phyloP scores from a whole-genome alignment of 2,888 invertebrate genomes.

The Diachrysia chrysitis region DNA sequence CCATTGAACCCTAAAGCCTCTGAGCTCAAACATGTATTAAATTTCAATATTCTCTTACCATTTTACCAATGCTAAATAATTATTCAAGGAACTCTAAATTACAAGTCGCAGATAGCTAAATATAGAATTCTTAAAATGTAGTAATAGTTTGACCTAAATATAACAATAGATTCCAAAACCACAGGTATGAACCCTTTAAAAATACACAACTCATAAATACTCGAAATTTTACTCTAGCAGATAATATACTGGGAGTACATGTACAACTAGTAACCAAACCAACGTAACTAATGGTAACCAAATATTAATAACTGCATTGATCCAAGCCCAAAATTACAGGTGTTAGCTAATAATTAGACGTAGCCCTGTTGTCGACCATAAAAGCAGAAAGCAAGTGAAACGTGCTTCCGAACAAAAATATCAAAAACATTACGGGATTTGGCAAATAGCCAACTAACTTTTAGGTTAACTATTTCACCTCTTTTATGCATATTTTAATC shows the following conservation, averaged over 20 bases:
- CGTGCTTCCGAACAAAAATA: constrained; percentile 84
- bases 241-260: constrained; percentile 14
- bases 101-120: constrained; percentile 39
- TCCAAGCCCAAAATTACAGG: constrained; percentile 31
- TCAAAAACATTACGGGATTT: constrained; percentile 81
- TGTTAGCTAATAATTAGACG: constrained; percentile 55
- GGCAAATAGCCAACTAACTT: constrained; percentile 78
- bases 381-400: constrained; percentile 81
- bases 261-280: constrained; percentile 25
- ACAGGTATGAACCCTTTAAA: constrained; percentile 8
- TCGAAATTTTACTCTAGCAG: constrained; percentile 45
- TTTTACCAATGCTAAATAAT: not conserved
- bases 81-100: constrained; percentile 9
- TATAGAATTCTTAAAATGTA: constrained; percentile 30
- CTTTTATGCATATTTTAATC: constrained; percentile 45
- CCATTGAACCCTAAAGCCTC: too few species aligned
- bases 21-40: constrained; percentile 1
- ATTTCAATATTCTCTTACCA: not conserved
- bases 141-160: constrained; percentile 36
- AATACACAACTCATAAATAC: constrained; percentile 18
- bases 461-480: constrained; percentile 77
- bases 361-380: constrained; percentile 74
- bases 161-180: not conserved
- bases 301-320: constrained; percentile 18
- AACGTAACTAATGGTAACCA: constrained; percentile 29